A percentile compares a stretch with the other conserved stretches of the same genome.
phyloP scores from a whole-genome alignment of 2,113 vertebrate genomes.

The Percina caprodes region DNA sequence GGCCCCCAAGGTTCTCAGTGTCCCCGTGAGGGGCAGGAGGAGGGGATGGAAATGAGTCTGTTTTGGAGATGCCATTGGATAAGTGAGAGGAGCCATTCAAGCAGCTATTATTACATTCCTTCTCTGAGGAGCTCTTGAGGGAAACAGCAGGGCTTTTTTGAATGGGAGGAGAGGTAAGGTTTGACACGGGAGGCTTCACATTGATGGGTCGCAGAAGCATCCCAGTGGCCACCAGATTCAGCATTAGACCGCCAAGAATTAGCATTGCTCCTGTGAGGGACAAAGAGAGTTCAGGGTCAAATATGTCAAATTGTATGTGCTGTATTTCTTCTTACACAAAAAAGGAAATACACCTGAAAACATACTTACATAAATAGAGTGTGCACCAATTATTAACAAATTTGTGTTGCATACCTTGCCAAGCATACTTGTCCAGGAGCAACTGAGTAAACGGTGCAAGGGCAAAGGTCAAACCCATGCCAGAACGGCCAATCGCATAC shows the following conservation, averaged over 20 bases:
- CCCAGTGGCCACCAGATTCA: slow-evolving; percentile 92
- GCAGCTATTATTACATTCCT: slow-evolving; percentile 74
- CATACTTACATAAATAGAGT: not conserved
- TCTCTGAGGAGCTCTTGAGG: slow-evolving; percentile 73
- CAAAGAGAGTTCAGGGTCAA: slow-evolving; percentile 15
- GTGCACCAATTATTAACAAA: not conserved
- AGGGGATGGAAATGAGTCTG: slow-evolving; percentile 62
- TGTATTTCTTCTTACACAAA: not conserved
- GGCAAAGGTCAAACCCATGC: slow-evolving; percentile 94
- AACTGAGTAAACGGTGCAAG: slow-evolving; percentile 91
- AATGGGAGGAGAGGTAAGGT: slow-evolving; percentile 62
- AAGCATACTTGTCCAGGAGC: slow-evolving; percentile 89
- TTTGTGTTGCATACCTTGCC: slow-evolving; percentile 86
- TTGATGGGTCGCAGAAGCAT: slow-evolving; percentile 89
- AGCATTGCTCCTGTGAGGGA: slow-evolving; percentile 87
- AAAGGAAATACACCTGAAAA: not conserved
- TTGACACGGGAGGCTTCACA: slow-evolving; percentile 44
- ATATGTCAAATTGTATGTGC: not conserved
- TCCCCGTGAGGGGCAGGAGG: slow-evolving; percentile 50
- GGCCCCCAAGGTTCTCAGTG: slow-evolving; percentile 44
- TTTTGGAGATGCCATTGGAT: slow-evolving; percentile 79
- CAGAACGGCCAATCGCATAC: slow-evolving; percentile 89
- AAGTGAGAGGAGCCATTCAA: slow-evolving; percentile 72
- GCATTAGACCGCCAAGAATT: slow-evolving; percentile 90
- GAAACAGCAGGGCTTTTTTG: slow-evolving; percentile 70